Conservation (phyloP, 2,113 vertebrate species). For the Gasterosteus aculeatus region DNA sequence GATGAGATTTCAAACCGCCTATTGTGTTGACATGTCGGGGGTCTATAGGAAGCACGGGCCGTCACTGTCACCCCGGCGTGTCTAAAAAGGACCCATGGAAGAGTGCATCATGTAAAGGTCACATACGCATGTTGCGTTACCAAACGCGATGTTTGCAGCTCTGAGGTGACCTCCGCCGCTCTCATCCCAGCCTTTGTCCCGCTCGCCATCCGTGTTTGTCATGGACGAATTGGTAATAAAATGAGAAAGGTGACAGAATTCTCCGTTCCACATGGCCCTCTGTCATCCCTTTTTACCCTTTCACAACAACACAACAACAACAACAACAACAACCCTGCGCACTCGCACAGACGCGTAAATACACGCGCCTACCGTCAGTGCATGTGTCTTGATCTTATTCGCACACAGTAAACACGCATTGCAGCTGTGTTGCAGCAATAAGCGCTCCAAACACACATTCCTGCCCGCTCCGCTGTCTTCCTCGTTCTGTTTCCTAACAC, state of each 20-base stretch:
- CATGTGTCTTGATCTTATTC: constrained; percentile 19
- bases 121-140: constrained; percentile 72
- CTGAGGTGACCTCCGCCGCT: constrained; percentile 64
- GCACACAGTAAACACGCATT: constrained; percentile 3
- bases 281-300: constrained; percentile 69
- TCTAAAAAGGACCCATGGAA: constrained; percentile 68
- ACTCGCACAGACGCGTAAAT: constrained; percentile 13
- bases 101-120: constrained; percentile 69
- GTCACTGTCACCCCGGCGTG: constrained; percentile 65
- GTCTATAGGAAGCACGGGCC: constrained; percentile 57
- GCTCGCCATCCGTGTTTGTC: constrained; percentile 78
- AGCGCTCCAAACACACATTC: constrained; percentile 4
- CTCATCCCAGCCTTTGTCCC: constrained; percentile 68
- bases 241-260: constrained; percentile 75
- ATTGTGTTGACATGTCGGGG: constrained; percentile 48
- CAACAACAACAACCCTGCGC: neutral
- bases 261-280: constrained; percentile 69
- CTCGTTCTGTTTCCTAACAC: constrained; percentile 33
- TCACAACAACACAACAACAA: constrained; percentile 24
- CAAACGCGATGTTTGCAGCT: constrained; percentile 61
- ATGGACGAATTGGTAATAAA: constrained; percentile 84
- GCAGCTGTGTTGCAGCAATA: constrained; percentile 1
- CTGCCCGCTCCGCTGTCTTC: constrained; percentile 16
- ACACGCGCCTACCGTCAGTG: neutral
- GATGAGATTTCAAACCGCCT: constrained; percentile 55